These are phyloP conservation scores for Agraylea sexmaculata DNA, from an alignment of 1,140 invertebrate species.

Conservation along the genomic window DNA sequence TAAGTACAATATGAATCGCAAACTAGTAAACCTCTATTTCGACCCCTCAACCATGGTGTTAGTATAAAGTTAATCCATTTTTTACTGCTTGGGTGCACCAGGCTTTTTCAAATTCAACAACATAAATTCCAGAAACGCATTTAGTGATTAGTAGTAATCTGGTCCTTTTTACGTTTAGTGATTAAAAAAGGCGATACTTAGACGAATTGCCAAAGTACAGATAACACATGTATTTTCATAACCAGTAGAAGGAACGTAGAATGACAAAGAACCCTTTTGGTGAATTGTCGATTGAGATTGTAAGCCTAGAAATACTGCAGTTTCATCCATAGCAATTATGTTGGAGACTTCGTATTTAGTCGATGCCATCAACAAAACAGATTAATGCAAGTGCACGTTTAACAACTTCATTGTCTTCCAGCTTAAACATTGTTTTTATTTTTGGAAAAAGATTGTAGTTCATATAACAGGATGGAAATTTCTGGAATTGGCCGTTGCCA, in stretches of 20 bases:
- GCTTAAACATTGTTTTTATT: conserved; percentile 8
- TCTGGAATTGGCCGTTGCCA: no score
- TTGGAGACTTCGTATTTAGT: conserved; percentile 3
- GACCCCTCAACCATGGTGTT: conserved; percentile 1
- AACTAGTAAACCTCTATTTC: conserved; percentile 4
- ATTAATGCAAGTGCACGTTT: conserved; percentile 12
- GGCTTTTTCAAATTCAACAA: conserved; percentile 1
- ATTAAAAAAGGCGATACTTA: neutral
- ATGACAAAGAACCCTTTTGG: neutral
- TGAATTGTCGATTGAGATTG: conserved; percentile 4
- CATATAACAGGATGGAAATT: no score
- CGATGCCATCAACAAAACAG: conserved; percentile 6
- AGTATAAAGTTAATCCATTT: conserved; percentile 1
- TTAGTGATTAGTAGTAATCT: neutral
- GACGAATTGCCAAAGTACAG: conserved; percentile 7
- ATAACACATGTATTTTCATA: conserved; percentile 4
- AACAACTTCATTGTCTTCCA: conserved; percentile 8
- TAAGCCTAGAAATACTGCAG: conserved; percentile 6
- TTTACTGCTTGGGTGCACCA: conserved; percentile 6
- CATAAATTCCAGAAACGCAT: conserved; percentile 2
- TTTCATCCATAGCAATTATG: neutral
- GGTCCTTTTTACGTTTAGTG: neutral
- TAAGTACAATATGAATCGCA: no score
- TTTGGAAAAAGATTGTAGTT: no score
- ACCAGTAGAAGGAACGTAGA: conserved; percentile 9